Evolutionary conservation across 2,888 invertebrate species (phyloP).

Genomic region (Nomada fabriciana): DNA sequence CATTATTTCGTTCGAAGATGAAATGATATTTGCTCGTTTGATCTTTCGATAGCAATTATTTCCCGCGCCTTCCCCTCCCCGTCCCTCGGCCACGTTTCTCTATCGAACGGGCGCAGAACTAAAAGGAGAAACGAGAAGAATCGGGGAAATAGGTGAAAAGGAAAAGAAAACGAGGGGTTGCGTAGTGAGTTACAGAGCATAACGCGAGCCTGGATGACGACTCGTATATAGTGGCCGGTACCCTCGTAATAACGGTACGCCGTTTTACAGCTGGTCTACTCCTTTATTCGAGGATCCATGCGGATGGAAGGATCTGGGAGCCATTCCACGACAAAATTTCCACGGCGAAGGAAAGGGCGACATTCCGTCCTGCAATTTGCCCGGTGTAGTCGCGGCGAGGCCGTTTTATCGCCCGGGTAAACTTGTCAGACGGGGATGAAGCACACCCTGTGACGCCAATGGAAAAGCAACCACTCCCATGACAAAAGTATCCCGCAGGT

Average conservation of each 20-base stretch:
- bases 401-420: constrained; percentile 65
- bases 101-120: constrained; percentile 30
- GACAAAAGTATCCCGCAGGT: constrained; percentile 45
- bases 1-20: constrained; percentile 60
- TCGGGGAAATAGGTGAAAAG: constrained; percentile 13
- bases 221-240: constrained; percentile 59
- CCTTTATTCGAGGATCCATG: constrained; percentile 69
- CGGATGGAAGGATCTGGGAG: constrained; percentile 63
- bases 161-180: constrained; percentile 22
- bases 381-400: constrained; percentile 52
- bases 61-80: neutral
- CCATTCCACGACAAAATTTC: constrained; percentile 65
- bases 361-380: constrained; percentile 66
- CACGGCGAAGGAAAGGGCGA: constrained; percentile 35
- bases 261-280: constrained; percentile 70
- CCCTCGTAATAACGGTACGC: constrained; percentile 71
- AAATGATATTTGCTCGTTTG: constrained; percentile 66
- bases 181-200: constrained; percentile 49
- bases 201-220: constrained; percentile 57
- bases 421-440: constrained; percentile 57
- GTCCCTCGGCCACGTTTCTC: neutral
- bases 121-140: neutral
- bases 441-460: constrained; percentile 56
- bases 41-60: constrained; percentile 56
- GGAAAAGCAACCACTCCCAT: constrained; percentile 30